These are phyloP conservation scores for Paralichthys olivaceus DNA, from an alignment of 2,113 vertebrate species.

Conservation along the genomic window DNA sequence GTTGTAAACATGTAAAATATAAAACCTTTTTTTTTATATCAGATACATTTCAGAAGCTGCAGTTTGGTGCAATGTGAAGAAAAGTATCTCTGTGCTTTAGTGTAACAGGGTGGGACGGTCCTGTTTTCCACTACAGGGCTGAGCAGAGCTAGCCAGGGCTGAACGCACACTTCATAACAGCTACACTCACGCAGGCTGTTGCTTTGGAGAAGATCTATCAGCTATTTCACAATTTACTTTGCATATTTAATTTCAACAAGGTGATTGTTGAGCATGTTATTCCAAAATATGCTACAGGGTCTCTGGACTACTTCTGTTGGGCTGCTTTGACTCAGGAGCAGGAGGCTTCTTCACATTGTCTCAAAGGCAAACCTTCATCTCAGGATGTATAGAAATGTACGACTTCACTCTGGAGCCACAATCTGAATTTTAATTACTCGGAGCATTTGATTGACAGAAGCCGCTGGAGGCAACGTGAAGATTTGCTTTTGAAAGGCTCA, in stretches of 20 bases:
- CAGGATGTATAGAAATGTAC: constrained; percentile 8
- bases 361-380: constrained; percentile 35
- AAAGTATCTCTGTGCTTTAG: constrained; percentile 39
- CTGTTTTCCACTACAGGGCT: constrained; percentile 29
- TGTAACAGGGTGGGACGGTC: constrained; percentile 34
- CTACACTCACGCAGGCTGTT: no score
- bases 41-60: constrained; percentile 42
- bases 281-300: not conserved
- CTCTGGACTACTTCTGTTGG: not conserved
- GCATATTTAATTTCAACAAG: not conserved
- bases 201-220: not conserved
- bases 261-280: not conserved
- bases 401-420: not conserved
- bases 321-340: not conserved
- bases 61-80: constrained; percentile 49
- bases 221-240: not conserved
- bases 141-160: constrained; percentile 13
- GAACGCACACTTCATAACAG: not conserved
- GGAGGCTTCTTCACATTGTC: no score
- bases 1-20: constrained; percentile 69
- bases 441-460: not conserved
- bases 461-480: not conserved
- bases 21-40: constrained; percentile 53
- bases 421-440: not conserved
- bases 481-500: not conserved